These are phyloP conservation scores for Acronicta aceris DNA, from an alignment of 2,888 invertebrate genomes.

Conservation along the genomic window DNA sequence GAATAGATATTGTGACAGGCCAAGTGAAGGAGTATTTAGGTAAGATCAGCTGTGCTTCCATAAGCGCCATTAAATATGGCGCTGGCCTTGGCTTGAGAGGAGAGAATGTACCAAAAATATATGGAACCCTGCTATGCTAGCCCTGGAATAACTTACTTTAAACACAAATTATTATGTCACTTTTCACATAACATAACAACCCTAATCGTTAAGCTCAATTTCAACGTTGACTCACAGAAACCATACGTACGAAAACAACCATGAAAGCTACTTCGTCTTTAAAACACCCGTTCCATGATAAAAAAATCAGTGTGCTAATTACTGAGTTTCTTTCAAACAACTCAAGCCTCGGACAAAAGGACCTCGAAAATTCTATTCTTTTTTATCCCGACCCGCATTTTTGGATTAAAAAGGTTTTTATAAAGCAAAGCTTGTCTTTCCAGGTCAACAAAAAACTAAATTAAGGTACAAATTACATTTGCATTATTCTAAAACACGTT, in stretches of 20 bases:
- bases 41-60: too few relatives aligned
- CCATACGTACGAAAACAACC: neutral
- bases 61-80: too few relatives aligned
- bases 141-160: too few relatives aligned
- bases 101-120: too few relatives aligned
- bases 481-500: constrained; percentile 48
- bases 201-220: too few relatives aligned
- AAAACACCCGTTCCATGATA: neutral
- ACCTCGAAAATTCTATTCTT: constrained; percentile 16
- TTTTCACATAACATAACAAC: too few relatives aligned
- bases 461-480: constrained; percentile 47
- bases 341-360: constrained; percentile 15
- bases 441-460: constrained; percentile 40
- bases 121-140: too few relatives aligned
- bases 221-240: too few relatives aligned
- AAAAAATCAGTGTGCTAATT: constrained; percentile 7
- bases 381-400: constrained; percentile 15
- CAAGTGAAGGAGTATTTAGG: neutral
- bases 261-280: neutral
- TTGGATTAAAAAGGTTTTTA: constrained; percentile 25
- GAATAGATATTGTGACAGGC: constrained; percentile 8
- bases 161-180: too few relatives aligned
- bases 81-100: too few relatives aligned
- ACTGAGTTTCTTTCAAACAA: constrained; percentile 13
- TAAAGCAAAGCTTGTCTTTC: constrained; percentile 12